Evolutionary conservation across 2,797 vertebrate species (phyloP).

Genomic region (Zenarchopterus dispar): DNA sequence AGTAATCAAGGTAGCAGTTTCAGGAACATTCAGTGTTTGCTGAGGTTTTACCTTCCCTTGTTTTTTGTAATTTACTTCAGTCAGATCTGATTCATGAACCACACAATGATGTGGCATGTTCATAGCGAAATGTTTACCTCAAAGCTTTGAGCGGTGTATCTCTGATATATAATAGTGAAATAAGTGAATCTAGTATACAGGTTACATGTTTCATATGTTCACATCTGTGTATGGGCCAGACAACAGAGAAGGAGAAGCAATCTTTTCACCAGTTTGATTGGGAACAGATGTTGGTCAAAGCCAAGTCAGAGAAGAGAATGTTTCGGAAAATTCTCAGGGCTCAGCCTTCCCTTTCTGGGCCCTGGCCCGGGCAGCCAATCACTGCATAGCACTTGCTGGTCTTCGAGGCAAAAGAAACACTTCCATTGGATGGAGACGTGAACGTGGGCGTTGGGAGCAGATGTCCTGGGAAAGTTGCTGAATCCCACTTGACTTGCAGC

Average conservation of each 20-base stretch:
- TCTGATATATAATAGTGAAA: not conserved
- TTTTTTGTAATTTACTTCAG: slow-evolving; percentile 7
- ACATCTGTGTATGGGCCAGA: slow-evolving; percentile 59
- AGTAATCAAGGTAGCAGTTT: slow-evolving; percentile 51
- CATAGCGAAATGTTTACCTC: slow-evolving; percentile 1
- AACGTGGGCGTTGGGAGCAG: slow-evolving; percentile 85
- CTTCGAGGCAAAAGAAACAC: slow-evolving; percentile 57
- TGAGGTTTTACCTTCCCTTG: slow-evolving; percentile 9
- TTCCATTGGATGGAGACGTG: slow-evolving; percentile 71
- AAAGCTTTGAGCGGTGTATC: not conserved
- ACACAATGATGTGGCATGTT: slow-evolving; percentile 13
- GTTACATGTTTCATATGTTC: slow-evolving; percentile 10
- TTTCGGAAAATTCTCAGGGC: slow-evolving; percentile 87
- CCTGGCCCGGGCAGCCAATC: slow-evolving; percentile 80
- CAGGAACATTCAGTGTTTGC: slow-evolving; percentile 20
- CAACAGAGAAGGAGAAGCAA: slow-evolving; percentile 64
- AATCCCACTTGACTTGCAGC: slow-evolving; percentile 81
- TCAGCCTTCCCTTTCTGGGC: slow-evolving; percentile 82
- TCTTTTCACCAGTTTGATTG: slow-evolving; percentile 81
- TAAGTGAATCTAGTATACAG: not conserved
- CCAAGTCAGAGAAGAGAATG: slow-evolving; percentile 76
- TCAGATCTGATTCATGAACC: slow-evolving; percentile 19
- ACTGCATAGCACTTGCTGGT: slow-evolving; percentile 37
- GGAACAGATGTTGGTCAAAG: slow-evolving; percentile 88
- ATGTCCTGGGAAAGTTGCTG: slow-evolving; percentile 89